Base-by-base conservation (phyloP, 2,797 vertebrate genomes). In the Lophotriccus pileatus region DNA sequence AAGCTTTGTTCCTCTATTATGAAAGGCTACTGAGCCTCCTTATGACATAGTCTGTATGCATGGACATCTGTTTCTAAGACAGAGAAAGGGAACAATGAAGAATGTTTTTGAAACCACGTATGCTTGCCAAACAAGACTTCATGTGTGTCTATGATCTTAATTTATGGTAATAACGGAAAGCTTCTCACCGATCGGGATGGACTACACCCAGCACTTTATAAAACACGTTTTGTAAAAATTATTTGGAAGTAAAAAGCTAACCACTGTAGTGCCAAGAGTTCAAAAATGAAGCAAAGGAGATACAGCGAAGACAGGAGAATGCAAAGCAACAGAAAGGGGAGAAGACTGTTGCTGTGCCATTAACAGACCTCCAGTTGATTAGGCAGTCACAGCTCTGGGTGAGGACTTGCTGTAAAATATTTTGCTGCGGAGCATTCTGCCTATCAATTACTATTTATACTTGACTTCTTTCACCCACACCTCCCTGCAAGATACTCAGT, bases 61-160 rank as follows among this genome's bases (percentile, higher is more conserved):
- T 0, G 3, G 76, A 93, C 92, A 92, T 95, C 83, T 95, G 90
- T 60, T 95, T 91, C 90, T 81, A 85, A 90, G 82, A 90, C 79
- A 86, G 22, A 89, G 76, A 46, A 56, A 70, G 43, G 85, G 59
- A 96, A 89, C 64, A 84, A 83, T 76, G 72, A 84, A 73, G 41
- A 89, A 90, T n/a, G 46, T 46, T 94, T 90, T 73, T 83, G 93
- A 92, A 93, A 91, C 37, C 68, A 49, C 1, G 14, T 50, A 62
- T 19, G 66, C 50, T 60, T 90, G 85, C 89, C 91, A 95, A 94
- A 83, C 43, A 69, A 89, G 72, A 80, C 46, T 87, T 74, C 15
- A 4, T 41, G 80, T 10, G 32, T 16, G 39, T 49, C 86, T 83
- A 62, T 3, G 21, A 84, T 69, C 58, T 81, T 85, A 84, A 94